Evolutionary conservation across 2,797 vertebrate genomes (phyloP), one percentile per base, ranked within the genome.

Genomic region (Poecilia gillii): DNA sequence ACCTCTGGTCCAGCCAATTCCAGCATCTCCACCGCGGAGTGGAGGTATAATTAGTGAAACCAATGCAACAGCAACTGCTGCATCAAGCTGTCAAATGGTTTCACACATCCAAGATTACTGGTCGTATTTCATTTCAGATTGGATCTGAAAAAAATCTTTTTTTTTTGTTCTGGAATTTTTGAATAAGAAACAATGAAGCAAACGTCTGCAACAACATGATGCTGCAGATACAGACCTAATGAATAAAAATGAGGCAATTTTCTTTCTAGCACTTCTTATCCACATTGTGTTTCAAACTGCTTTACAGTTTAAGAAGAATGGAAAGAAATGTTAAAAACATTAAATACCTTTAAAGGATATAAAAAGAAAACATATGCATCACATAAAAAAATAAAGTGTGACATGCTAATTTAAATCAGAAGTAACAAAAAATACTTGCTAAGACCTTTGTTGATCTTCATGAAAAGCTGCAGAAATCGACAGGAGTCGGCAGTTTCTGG

Each of bases 61-160:
- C 88, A 88, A 92, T 92, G 89, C 91, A 81, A 72, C 51, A 36
- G 82, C 84, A 90, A 81, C 83, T 90, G 90, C 89, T 87, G 74
- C 68, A 79, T 59, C 62, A 6, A 79, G 74, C 74, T 80, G 77
- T 92, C 88, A 90, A 83, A 85, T 90, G 89, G 90, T 89, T 81
- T 55, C 76, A 71, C 83, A 89, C 89, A 90, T 78, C 84, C 66
- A 82, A 81, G 90, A 86, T 91, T 86, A 81, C 75, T 73, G 80
- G 86, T 72, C 76, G 53, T 77, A 80, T 78, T 87, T 84, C 79
- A 84, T 77, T 84, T 87, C 62, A 70, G 23, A 45, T 12, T 57
- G 57, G n/a, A 55, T 28, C 28, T 75, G 66, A 68, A 81, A 75
- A 46, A 20, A 1, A 64, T 64, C 13, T 23, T 36, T 47, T 18